Conservation (phyloP, 2,888 invertebrate genomes). For the Mythimna pallens region DNA sequence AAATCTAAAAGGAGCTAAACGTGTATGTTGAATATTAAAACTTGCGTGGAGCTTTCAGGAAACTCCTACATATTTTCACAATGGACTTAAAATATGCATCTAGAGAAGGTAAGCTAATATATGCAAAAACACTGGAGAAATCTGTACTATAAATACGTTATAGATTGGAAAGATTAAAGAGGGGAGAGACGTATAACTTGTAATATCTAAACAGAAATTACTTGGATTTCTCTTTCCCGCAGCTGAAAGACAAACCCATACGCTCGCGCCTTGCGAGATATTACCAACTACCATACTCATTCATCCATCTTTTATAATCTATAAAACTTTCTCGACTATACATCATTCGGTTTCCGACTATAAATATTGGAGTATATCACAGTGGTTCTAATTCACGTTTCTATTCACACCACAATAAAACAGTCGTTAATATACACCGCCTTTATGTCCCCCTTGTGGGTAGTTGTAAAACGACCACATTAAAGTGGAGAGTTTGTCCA, state of each 20-base stretch:
- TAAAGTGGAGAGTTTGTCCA: conserved; percentile 69
- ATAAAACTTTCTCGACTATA: conserved; percentile 56
- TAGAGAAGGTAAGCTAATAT: not conserved
- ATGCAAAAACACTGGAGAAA: too few relatives aligned
- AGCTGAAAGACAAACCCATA: conserved; percentile 11
- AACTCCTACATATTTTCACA: conserved; percentile 10
- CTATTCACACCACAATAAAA: conserved; percentile 84
- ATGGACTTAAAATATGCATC: not conserved
- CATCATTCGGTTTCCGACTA: conserved; percentile 54
- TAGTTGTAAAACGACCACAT: conserved; percentile 79
- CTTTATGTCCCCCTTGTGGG: conserved; percentile 50
- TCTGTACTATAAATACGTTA: not conserved
- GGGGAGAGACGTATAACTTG: not conserved
- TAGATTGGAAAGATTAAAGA: not conserved
- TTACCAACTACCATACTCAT: conserved; percentile 13
- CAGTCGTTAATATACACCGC: conserved; percentile 60
- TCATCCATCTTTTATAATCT: conserved; percentile 50
- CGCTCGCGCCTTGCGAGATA: conserved; percentile 12
- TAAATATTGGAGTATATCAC: conserved; percentile 68
- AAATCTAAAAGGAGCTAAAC: conserved; percentile 29
- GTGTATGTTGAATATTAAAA: conserved; percentile 30
- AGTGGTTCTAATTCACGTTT: conserved; percentile 75
- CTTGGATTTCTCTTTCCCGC: conserved; percentile 26
- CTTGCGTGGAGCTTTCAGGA: not conserved
- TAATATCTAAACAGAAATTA: conserved; percentile 27